Percentiles rank a stretch among this genome's conserved stretches.
Conservation (phyloP, 2,888 invertebrate species). For the Limnephilus marmoratus region DNA sequence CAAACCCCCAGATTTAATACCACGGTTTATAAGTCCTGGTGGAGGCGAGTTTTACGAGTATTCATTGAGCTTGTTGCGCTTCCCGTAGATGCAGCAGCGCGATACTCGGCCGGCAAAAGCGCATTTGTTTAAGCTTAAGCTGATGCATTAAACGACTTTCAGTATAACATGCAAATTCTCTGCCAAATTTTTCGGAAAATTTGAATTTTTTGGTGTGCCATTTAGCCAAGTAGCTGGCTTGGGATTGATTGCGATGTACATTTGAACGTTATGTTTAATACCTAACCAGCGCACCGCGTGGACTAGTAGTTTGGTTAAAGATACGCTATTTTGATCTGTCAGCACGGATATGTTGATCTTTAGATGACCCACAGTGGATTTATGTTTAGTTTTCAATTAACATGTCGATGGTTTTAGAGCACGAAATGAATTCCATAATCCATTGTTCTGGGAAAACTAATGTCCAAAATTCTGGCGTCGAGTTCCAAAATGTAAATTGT, state of each 20-base stretch:
- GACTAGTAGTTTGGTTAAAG: not conserved
- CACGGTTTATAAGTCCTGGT: conserved; percentile 21
- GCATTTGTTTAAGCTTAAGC: not conserved
- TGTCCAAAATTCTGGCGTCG: too few relatives aligned
- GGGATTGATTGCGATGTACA: not conserved
- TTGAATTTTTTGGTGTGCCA: not conserved
- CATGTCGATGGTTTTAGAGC: too few relatives aligned
- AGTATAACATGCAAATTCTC: not conserved
- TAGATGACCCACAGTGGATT: too few relatives aligned
- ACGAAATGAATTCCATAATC: too few relatives aligned
- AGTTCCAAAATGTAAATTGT: too few relatives aligned
- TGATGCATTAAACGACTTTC: not conserved
- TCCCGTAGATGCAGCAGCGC: not conserved
- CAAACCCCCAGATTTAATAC: conserved; percentile 39
- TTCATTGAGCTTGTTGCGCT: conserved; percentile 46
- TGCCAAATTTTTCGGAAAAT: not conserved
- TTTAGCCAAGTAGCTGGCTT: not conserved
- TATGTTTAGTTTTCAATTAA: too few relatives aligned
- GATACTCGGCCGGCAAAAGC: conserved; percentile 11
- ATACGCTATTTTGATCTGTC: too few relatives aligned
- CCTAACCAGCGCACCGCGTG: not conserved
- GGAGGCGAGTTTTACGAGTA: conserved; percentile 41
- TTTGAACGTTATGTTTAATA: not conserved
- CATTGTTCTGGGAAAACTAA: too few relatives aligned
- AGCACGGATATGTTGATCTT: too few relatives aligned